A percentile compares a stretch with the other conserved stretches of the same genome.
phyloP scores from a whole-genome alignment of 2,888 invertebrate genomes.

The Drosophila neotestacea region DNA sequence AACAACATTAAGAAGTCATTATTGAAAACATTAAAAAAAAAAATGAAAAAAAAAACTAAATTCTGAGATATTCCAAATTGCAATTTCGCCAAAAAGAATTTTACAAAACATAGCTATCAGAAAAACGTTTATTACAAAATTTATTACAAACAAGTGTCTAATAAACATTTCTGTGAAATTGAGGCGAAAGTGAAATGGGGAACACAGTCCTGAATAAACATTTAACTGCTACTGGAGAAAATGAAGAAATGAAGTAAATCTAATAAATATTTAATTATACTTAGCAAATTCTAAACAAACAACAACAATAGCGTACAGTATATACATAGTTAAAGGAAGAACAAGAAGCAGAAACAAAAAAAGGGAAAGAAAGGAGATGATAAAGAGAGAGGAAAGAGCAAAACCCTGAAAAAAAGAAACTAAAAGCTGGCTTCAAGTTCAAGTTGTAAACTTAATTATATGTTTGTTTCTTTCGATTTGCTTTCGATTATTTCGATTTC shows the following conservation, averaged over 20 bases:
- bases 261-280: conserved; percentile 37
- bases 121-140: too few relatives aligned
- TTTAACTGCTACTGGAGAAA: conserved; percentile 20
- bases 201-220: conserved; percentile 4
- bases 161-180: background rate
- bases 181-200: conserved; percentile 2
- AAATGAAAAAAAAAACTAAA: conserved; percentile 8
- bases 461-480: conserved; percentile 19
- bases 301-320: conserved; percentile 16
- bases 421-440: conserved; percentile 7
- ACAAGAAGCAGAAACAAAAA: background rate
- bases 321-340: conserved; percentile 14
- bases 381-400: background rate
- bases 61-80: background rate
- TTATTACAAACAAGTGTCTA: too few relatives aligned
- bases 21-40: conserved; percentile 2
- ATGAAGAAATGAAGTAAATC: conserved; percentile 14
- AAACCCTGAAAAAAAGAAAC: background rate
- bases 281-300: conserved; percentile 38
- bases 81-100: background rate
- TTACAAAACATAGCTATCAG: background rate
- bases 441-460: conserved; percentile 5
- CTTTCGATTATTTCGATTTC: conserved; percentile 31
- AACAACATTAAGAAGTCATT: conserved; percentile 38
- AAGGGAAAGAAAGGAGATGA: background rate